phyloP scores from a whole-genome alignment of 2,113 vertebrate species.

The Xenopus borealis region DNA sequence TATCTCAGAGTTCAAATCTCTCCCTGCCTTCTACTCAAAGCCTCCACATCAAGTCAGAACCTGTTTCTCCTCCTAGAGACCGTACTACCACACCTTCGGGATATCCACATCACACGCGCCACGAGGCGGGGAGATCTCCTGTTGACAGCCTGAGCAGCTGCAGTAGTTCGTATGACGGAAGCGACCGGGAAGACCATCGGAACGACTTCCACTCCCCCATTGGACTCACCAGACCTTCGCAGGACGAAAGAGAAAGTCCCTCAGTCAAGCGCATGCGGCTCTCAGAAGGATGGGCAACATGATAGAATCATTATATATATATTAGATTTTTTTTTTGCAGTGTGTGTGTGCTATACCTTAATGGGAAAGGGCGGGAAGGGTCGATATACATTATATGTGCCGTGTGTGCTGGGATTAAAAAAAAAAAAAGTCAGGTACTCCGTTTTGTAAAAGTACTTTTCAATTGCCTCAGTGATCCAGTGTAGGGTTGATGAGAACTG shows the following conservation, averaged over 20 bases:
- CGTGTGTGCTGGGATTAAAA: slow-evolving; percentile 72
- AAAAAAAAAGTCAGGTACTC: slow-evolving; percentile 96
- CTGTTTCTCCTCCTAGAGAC: slow-evolving; percentile 99
- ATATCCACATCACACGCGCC: slow-evolving; percentile 88
- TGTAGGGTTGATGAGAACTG: slow-evolving; percentile 83
- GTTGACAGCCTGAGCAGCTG: slow-evolving; percentile 98
- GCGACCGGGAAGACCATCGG: slow-evolving; percentile 94
- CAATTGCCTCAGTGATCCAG: slow-evolving; percentile 94
- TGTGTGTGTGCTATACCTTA: slow-evolving; percentile 91
- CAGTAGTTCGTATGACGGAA: slow-evolving; percentile 96
- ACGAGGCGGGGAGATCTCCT: slow-evolving; percentile 95
- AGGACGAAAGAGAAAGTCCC: slow-evolving; percentile 95
- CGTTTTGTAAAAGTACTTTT: slow-evolving; percentile 96
- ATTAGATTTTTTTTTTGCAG: slow-evolving; percentile 74
- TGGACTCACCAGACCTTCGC: slow-evolving; percentile 89
- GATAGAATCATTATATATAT: slow-evolving; percentile 75
- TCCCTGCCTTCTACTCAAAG: slow-evolving; percentile 99
- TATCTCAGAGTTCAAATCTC: slow-evolving; percentile 99
- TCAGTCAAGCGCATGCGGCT: slow-evolving; percentile 97
- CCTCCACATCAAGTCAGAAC: slow-evolving; percentile 99
- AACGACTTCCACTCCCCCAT: slow-evolving; percentile 97
- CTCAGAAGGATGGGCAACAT: slow-evolving; percentile 98
- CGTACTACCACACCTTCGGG: slow-evolving; percentile 92
- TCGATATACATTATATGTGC: slow-evolving; percentile 97
- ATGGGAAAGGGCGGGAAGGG: slow-evolving; percentile 70